Evolutionary conservation across 2,797 vertebrate species (phyloP).

Genomic region (Echiichthys vipera): DNA sequence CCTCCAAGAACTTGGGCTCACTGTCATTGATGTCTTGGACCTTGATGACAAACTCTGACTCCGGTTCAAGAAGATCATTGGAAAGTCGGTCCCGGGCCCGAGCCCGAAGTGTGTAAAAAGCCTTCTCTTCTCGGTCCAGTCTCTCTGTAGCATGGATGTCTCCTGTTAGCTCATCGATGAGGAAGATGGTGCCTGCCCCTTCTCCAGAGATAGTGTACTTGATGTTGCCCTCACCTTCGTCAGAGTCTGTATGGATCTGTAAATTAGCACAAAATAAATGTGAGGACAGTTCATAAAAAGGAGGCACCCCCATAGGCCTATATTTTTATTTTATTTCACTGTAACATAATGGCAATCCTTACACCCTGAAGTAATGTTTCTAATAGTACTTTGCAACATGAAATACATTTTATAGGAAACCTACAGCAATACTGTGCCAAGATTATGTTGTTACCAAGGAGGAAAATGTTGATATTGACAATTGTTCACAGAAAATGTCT

Average conservation of each 20-base stretch:
- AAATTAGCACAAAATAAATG: conserved; percentile 24
- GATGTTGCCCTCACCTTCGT: conserved; percentile 95
- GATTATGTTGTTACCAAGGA: not conserved
- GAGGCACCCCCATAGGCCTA: not conserved
- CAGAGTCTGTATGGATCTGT: conserved; percentile 98
- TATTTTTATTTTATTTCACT: not conserved
- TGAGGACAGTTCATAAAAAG: not conserved
- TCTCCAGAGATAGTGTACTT: conserved; percentile 99
- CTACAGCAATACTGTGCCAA: not conserved
- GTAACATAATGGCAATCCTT: not conserved
- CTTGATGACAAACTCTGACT: conserved; percentile 98
- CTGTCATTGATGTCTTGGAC: conserved; percentile 99
- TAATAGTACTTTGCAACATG: not conserved
- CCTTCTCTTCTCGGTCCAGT: conserved; percentile 95
- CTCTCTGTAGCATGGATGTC: conserved; percentile 97
- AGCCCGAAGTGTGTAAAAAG: conserved; percentile 94
- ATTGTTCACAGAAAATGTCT: not conserved
- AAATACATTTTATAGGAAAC: not conserved
- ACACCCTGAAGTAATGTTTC: not conserved
- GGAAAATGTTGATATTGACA: not conserved
- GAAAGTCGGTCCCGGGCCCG: conserved; percentile 91
- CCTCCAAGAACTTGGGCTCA: conserved; percentile 96
- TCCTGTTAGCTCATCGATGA: conserved; percentile 95
- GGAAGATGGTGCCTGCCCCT: conserved; percentile 95
- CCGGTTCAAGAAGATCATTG: conserved; percentile 91